A percentile compares a stretch with the other conserved stretches of the same genome.
Evolutionary conservation across 1,140 invertebrate species (phyloP).

Genomic region (Drosophila sp.): DNA sequence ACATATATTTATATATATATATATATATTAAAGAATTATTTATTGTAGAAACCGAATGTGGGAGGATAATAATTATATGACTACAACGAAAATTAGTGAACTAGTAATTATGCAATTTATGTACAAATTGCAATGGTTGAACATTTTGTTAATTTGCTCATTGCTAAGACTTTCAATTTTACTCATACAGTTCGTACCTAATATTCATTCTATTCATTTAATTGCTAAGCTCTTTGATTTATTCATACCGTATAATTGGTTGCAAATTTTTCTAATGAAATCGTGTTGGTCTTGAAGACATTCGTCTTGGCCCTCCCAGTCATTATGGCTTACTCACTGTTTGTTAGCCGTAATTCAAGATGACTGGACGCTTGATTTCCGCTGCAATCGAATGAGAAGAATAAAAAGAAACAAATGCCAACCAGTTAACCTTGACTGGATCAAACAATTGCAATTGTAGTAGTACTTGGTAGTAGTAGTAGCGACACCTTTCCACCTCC

Average conservation of each 20-base stretch:
- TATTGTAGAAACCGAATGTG: too few relatives aligned
- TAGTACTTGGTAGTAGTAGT: not conserved
- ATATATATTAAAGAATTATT: too few relatives aligned
- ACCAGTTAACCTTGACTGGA: slow-evolving; percentile 59
- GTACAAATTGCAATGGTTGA: too few relatives aligned
- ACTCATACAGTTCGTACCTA: not conserved
- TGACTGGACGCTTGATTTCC: slow-evolving; percentile 48
- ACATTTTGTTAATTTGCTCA: too few relatives aligned
- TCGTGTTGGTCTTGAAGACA: not conserved
- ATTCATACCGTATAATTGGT: not conserved
- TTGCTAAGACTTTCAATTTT: not conserved
- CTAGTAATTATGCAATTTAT: too few relatives aligned
- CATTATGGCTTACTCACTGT: slow-evolving; percentile 58
- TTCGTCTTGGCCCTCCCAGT: slow-evolving; percentile 1
- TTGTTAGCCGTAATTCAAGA: slow-evolving; percentile 55
- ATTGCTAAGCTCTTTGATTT: not conserved
- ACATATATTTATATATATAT: too few relatives aligned
- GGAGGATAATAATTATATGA: too few relatives aligned
- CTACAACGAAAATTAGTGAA: too few relatives aligned
- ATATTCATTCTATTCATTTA: not conserved
- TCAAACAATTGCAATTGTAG: slow-evolving; percentile 44
- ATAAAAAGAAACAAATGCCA: slow-evolving; percentile 9
- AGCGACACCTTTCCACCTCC: not conserved
- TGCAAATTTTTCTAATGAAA: slow-evolving; percentile 1
- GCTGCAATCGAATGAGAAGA: slow-evolving; percentile 13